Conservation (phyloP, 2,888 invertebrate genomes). For the Trachelus troglodyta region DNA sequence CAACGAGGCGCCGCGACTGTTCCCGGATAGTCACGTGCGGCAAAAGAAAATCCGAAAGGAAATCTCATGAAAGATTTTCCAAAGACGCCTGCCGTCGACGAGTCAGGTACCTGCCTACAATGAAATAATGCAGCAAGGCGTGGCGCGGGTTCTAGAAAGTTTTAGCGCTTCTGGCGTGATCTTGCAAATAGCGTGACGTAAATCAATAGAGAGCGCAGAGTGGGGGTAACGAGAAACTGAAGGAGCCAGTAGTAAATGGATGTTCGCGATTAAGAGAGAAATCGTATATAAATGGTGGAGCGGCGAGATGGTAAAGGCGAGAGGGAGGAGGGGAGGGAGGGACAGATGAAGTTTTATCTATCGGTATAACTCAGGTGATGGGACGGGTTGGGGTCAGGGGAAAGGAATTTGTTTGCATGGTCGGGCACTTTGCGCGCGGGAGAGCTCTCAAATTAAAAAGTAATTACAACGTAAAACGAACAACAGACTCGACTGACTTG, state of each 20-base stretch:
- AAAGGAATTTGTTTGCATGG: slow-evolving; percentile 19
- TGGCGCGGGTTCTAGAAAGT: slow-evolving; percentile 53
- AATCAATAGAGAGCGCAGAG: slow-evolving; percentile 52
- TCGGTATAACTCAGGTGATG: slow-evolving; percentile 21
- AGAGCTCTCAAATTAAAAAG: slow-evolving; percentile 47
- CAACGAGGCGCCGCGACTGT: neutral
- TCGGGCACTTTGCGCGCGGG: slow-evolving; percentile 1
- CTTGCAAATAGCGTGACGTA: slow-evolving; percentile 61
- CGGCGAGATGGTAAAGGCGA: neutral
- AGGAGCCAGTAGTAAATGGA: slow-evolving; percentile 59
- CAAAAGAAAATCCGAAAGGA: neutral
- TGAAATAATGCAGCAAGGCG: slow-evolving; percentile 19
- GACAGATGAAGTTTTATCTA: slow-evolving; percentile 55
- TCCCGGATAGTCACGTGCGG: neutral
- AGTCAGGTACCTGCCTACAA: neutral
- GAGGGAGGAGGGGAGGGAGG: slow-evolving; percentile 17
- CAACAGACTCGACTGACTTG: neutral
- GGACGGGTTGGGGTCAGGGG: slow-evolving; percentile 1
- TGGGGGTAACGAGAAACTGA: slow-evolving; percentile 59
- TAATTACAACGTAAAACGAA: slow-evolving; percentile 38
- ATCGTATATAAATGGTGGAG: slow-evolving; percentile 59
- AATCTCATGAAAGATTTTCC: slow-evolving; percentile 8
- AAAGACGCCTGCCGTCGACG: slow-evolving; percentile 6
- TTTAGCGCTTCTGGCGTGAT: slow-evolving; percentile 60
- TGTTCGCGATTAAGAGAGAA: slow-evolving; percentile 63